These are phyloP conservation scores for Amiota minor DNA, from an alignment of 2,888 invertebrate genomes.

Conservation along the genomic window DNA sequence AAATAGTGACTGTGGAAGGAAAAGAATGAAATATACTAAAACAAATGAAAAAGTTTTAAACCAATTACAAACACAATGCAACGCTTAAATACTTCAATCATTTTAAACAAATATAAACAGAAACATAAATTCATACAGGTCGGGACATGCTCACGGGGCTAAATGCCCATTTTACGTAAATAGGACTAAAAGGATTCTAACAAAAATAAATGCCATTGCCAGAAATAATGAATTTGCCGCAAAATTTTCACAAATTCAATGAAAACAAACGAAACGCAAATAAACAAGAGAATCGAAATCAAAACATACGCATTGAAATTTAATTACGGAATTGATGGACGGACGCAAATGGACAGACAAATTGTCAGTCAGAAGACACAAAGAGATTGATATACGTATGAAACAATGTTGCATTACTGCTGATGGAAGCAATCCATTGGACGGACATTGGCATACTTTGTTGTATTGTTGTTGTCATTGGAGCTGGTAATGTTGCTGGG, in stretches of 20 bases:
- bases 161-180: too few relatives aligned
- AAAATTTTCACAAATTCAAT: neutral
- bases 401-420: conserved; percentile 9
- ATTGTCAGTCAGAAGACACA: too few relatives aligned
- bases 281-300: neutral
- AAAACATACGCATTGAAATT: conserved; percentile 21
- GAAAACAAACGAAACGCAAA: neutral
- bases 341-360: too few relatives aligned
- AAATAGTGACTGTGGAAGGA: too few relatives aligned
- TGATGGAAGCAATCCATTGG: neutral
- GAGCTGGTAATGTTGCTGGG: neutral
- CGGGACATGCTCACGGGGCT: too few relatives aligned
- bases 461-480: neutral
- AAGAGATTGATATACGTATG: conserved; percentile 9
- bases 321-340: conserved; percentile 20
- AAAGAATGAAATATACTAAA: too few relatives aligned
- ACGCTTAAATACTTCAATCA: too few relatives aligned
- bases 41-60: too few relatives aligned
- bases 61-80: too few relatives aligned
- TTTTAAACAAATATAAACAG: too few relatives aligned
- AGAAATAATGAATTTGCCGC: conserved; percentile 2
- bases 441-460: neutral
- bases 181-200: too few relatives aligned
- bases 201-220: neutral
- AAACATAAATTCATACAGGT: too few relatives aligned